Conservation (phyloP, 2,113 vertebrate genomes). For the Capreolus pygargus region DNA sequence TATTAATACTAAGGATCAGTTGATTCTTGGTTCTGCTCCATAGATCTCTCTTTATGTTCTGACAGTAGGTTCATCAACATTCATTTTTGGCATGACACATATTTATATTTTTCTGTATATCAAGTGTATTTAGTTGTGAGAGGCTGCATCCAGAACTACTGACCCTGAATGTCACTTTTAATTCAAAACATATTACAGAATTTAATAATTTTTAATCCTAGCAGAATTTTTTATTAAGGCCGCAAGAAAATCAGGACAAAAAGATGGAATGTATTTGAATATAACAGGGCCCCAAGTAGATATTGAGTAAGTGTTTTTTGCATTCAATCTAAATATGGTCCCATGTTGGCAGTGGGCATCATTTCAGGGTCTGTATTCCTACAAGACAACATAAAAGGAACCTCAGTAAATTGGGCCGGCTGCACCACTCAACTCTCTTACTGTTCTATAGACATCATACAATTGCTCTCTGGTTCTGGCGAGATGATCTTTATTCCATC, state of each 20-base stretch:
- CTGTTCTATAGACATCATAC: background rate
- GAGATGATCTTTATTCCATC: background rate
- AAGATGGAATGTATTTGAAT: background rate
- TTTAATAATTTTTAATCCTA: conserved; percentile 3
- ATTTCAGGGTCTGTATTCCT: background rate
- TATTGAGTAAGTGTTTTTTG: background rate
- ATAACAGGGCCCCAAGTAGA: background rate
- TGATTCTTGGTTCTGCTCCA: background rate
- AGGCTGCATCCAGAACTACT: background rate
- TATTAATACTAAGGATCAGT: background rate
- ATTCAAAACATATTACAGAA: background rate
- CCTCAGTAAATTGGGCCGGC: background rate
- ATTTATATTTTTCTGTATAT: background rate
- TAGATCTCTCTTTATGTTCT: background rate
- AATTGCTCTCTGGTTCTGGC: background rate
- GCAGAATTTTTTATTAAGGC: background rate
- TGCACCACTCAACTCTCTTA: background rate
- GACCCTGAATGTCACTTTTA: conserved; percentile 8
- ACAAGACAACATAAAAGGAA: background rate
- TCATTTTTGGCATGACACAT: background rate
- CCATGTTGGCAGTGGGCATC: background rate
- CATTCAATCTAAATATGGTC: background rate
- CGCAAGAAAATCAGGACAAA: conserved; percentile 6
- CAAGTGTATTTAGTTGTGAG: background rate
- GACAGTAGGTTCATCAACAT: background rate